Conservation (phyloP, 2,113 vertebrate species). For the Rhinoderma darwinii region DNA sequence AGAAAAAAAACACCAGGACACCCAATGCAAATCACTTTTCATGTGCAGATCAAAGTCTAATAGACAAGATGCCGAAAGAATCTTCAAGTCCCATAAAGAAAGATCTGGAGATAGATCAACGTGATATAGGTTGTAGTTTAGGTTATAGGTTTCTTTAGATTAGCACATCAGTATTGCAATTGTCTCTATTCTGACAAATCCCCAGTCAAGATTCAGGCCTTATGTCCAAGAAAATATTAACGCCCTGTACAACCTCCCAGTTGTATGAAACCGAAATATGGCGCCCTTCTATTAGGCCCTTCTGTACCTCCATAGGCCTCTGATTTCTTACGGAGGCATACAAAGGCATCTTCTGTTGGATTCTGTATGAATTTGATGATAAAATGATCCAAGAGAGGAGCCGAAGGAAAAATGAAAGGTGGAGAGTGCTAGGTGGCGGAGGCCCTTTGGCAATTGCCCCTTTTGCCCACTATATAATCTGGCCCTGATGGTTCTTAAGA, state of each 20-base stretch:
- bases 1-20: not conserved
- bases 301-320: not conserved
- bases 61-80: not conserved
- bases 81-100: conserved; percentile 1
- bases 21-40: not conserved
- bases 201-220: not conserved
- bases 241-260: not conserved
- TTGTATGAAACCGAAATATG: not conserved
- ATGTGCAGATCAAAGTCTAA: conserved; percentile 22
- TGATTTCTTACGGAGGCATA: not conserved
- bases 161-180: not conserved
- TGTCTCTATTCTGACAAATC: not conserved
- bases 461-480: too few relatives aligned
- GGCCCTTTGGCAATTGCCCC: too few relatives aligned
- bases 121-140: not conserved
- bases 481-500: too few relatives aligned
- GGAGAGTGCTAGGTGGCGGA: too few relatives aligned
- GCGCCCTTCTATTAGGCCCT: not conserved
- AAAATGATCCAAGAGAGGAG: too few relatives aligned
- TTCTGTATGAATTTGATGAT: too few relatives aligned
- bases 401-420: too few relatives aligned
- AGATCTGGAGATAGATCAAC: not conserved
- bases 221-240: not conserved
- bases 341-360: not conserved
- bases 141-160: not conserved